Evolutionary conservation across 2,797 vertebrate genomes (phyloP).

Genomic region (Argyrosomus regius): DNA sequence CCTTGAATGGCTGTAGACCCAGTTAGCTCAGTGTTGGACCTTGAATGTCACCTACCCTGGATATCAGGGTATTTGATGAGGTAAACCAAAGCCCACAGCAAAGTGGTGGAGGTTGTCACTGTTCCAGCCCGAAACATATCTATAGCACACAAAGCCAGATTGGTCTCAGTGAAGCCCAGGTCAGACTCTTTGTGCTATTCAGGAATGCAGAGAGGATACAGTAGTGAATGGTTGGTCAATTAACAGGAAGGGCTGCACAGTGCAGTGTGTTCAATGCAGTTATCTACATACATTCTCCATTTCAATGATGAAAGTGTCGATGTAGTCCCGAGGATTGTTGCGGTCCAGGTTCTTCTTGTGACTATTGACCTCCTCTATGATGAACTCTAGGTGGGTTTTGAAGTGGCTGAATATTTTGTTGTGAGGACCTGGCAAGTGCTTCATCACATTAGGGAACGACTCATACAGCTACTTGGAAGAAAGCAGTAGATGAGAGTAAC

Average conservation of each 20-base stretch:
- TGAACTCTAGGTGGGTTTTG: conserved; percentile 67
- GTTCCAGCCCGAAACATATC: conserved; percentile 90
- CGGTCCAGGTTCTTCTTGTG: conserved; percentile 84
- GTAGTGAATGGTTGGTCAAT: neutral
- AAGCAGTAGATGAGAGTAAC: neutral
- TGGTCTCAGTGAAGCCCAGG: conserved; percentile 82
- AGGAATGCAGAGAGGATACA: conserved; percentile 19
- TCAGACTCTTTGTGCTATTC: conserved; percentile 51
- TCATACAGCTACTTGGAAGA: conserved; percentile 68
- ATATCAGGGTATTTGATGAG: conserved; percentile 85
- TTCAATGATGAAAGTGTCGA: conserved; percentile 85
- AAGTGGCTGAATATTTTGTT: conserved; percentile 69
- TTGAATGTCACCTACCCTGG: conserved; percentile 80
- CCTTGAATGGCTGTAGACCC: too few relatives aligned
- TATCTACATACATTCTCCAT: conserved; percentile 77
- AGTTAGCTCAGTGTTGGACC: too few relatives aligned
- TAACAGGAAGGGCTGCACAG: neutral
- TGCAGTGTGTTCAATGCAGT: neutral
- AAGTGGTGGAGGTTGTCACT: conserved; percentile 86
- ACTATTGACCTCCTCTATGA: conserved; percentile 67
- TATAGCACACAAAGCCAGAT: conserved; percentile 76
- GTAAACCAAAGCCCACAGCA: conserved; percentile 88
- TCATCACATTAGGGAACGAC: conserved; percentile 76
- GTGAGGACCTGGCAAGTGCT: conserved; percentile 78
- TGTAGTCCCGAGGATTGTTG: conserved; percentile 79